Evolutionary conservation across 2,797 vertebrate genomes (phyloP), one percentile per base, ranked within the genome.

Genomic region (Sphenopsis melanotis): DNA sequence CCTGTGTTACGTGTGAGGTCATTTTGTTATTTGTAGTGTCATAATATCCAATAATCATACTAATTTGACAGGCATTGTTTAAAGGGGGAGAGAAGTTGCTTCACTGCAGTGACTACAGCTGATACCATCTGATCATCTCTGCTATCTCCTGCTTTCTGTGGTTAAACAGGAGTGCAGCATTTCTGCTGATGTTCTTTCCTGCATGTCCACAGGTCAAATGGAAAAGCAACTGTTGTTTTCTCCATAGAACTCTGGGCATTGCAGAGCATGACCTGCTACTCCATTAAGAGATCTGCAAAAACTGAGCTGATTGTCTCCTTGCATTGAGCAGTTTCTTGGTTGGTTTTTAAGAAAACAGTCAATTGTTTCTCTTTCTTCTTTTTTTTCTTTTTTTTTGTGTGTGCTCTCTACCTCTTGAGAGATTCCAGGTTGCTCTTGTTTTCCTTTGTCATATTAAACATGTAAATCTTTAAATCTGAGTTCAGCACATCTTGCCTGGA

Each of bases 221-320:
- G 65, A 61, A 89, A 84, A 72, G 50, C 39, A 89, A 69, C 42
- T 69, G 14, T 39, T 90, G 46, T 93, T 87, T 92, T 69, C 32
- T 83, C 64, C 6, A 6, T 37, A 59, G 68, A 52, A 49, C 57
- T 87, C 55, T 52, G 83, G 70, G 50, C 74, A 41, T 55, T 27
- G 7, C 46, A 78, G 69, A 68, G 55, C 74, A 23, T 11, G 77
- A 85, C 77, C 69, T 88, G 57, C 49, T 56, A 61, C 80, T 75
- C 57, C n/a, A 53, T 65, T 94, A 90, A 90, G 83, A 88, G 88
- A 94, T 57, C 49, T 75, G 34, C 39, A 86, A 89, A 90, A 89
- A 4, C 14, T 15, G 14, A 83, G 13, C 34, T 63, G 22, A 32
- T 75, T 72, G 7, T 56, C 27, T 83, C 24, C 30, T 52, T 11